phyloP scores from a whole-genome alignment of 2,888 invertebrate species.

The Eupithecia tripunctaria region DNA sequence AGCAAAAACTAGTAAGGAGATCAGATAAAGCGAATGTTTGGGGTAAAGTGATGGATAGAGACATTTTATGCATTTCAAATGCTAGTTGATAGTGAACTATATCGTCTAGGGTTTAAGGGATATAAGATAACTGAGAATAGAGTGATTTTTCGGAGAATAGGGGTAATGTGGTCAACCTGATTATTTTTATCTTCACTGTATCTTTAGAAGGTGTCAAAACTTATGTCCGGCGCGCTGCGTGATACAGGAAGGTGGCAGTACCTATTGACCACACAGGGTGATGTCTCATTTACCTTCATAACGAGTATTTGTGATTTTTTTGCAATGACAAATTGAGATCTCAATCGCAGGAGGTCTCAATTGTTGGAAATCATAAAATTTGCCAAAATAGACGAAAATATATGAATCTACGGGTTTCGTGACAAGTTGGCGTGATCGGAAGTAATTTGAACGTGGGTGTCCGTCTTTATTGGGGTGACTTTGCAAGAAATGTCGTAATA shows the following conservation, averaged over 20 bases:
- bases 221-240: slow-evolving; percentile 78
- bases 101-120: background rate
- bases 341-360: slow-evolving; percentile 70
- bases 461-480: slow-evolving; percentile 52
- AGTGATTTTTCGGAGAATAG: background rate
- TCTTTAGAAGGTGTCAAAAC: slow-evolving; percentile 81
- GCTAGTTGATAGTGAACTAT: slow-evolving; percentile 10
- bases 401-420: slow-evolving; percentile 49
- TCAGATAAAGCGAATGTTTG: slow-evolving; percentile 79
- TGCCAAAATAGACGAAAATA: slow-evolving; percentile 46
- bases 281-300: slow-evolving; percentile 70
- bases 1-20: slow-evolving; percentile 77
- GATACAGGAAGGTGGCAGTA: slow-evolving; percentile 79
- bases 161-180: slow-evolving; percentile 70
- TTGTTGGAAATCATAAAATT: slow-evolving; percentile 62
- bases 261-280: slow-evolving; percentile 77
- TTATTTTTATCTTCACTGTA: slow-evolving; percentile 76
- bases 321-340: slow-evolving; percentile 74
- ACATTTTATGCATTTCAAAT: slow-evolving; percentile 54
- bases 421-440: slow-evolving; percentile 70
- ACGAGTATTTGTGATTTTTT: slow-evolving; percentile 23
- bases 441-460: slow-evolving; percentile 64
- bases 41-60: slow-evolving; percentile 69
- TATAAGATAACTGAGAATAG: background rate
- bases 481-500: slow-evolving; percentile 55